Base-by-base conservation (phyloP, 2,113 vertebrate genomes). In the Tachycineta bicolor region DNA sequence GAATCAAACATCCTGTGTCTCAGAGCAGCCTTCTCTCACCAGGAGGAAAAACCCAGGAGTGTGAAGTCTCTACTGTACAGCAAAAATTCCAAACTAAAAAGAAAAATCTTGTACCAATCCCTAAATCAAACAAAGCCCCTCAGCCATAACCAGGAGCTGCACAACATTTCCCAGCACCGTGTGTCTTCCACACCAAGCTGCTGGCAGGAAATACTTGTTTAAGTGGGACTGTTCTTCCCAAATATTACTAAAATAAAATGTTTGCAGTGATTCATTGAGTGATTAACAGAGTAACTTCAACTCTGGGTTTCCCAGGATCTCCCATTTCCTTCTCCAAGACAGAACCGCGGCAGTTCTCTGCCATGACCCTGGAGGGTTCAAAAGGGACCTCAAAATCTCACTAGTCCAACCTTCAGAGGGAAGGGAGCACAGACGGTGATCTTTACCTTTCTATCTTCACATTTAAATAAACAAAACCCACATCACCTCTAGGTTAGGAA, bases 121-220 rank as follows among this genome's bases (percentile, higher is more conserved):
- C 19, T 18, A 8, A 28, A 28, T 25, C 26, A 73, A 49, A 90
- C 56, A 71, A 87, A 93, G 84, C 53, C 85, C 37, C 70, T 67
- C 49, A 29, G 9, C 18, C 16, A 10, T 4, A 43, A 49, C 23
- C 4, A 25, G 87, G 82, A 82, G 25, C 84, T 20, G 41, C 4
- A 68, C 58, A 46, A 56, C 58, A 58, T 50, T 85, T 83, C 89
- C 89, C 22, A 71, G 50, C 39, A 59, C 16, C n/a, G 5, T 2
- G 11, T 3, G 2, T 31, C 77, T 39, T 81, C 64, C 83, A 37
- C 1, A 4, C 60, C 6, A 2, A 47, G 89, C 86, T 87, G 69
- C 86, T 44, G 74, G 87, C 70, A 92, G 89, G 93, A 94, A 91
- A 56, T 47, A 62, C 58, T 95, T 95, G 63, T 75, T 71, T 52